Base-by-base conservation (phyloP, 2,113 vertebrate species). In the Mormyrus iriodes region DNA sequence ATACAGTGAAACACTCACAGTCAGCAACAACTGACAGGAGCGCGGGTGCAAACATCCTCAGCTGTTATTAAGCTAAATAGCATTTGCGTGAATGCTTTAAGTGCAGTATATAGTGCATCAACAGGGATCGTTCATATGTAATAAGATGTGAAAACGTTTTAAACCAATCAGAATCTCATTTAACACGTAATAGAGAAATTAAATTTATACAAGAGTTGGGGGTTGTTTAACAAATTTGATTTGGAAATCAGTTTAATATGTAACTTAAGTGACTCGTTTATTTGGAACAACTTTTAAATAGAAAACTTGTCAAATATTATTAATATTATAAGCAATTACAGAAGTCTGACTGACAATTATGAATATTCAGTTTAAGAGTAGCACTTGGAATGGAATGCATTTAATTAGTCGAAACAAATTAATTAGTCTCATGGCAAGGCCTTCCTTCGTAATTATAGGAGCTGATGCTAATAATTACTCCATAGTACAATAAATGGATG, bases 391-490 rank as follows among this genome's bases (percentile, higher is more conserved):
- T 49, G 88, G 53, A 88, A 76, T 73, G 82, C 85, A 89, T 89
- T 93, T 93, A 91, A 92, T 93, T 92, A 89, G 83, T 90, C 27
- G 79, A 55, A 88, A 90, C 90, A 90, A 91, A 93, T 94, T 92
- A 93, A 94, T 91, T 91, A 91, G 91, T 91, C 88, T 88, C 39
- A 48, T 87, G 88, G 87, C 88, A 85, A 90, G 86, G 82, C 91
- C 90, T 52, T 88, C 69, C 65, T 84, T 89, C 89, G 42, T 91
- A 88, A 93, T 91, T 93, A 91, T 92, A 89, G 90, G 86, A 24
- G 86, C 91, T 92, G 92, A 93, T 93, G 91, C 91, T n/a, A 90
- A 92, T 92, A 90, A 92, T 92, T 93, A 87, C 87, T 87, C 46
- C 1, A 42, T 91, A 86, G 87, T 90, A 90, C 85, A 84, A 91